Evolutionary conservation across 2,888 invertebrate genomes (phyloP).

Genomic region (Mystacides longicornis): DNA sequence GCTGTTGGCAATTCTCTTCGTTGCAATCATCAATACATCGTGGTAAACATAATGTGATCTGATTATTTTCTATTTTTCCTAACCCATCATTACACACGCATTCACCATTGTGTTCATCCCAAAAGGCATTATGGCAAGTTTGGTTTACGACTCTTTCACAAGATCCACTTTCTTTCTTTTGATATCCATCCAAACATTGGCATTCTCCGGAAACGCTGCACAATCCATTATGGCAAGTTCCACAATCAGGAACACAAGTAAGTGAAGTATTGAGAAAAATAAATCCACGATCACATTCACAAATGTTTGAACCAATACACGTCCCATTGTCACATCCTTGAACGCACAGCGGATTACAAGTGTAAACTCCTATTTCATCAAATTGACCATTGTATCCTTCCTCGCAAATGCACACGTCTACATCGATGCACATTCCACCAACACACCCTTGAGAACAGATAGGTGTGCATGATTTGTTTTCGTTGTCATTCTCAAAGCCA

Average conservation of each 20-base stretch:
- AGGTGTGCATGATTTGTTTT: background rate
- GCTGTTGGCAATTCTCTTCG: background rate
- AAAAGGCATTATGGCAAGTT: background rate
- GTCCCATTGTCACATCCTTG: constrained; percentile 27
- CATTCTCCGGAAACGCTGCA: constrained; percentile 25
- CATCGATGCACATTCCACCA: constrained; percentile 1
- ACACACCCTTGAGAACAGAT: background rate
- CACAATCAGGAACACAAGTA: constrained; percentile 6
- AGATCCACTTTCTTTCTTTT: background rate
- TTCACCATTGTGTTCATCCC: background rate
- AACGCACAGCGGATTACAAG: constrained; percentile 26
- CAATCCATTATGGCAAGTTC: constrained; percentile 13
- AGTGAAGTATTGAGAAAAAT: constrained; percentile 12
- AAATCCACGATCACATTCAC: constrained; percentile 27
- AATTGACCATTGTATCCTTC: constrained; percentile 5
- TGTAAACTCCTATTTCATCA: constrained; percentile 21
- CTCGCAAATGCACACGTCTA: background rate
- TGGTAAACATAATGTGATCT: background rate
- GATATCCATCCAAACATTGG: constrained; percentile 21
- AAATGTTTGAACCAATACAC: constrained; percentile 27
- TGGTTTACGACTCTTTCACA: background rate
- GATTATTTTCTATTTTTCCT: background rate
- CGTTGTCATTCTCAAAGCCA: background rate
- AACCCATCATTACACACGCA: background rate
- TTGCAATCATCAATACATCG: background rate